A percentile compares a stretch with the other conserved stretches of the same genome.
Conservation (phyloP, 2,797 vertebrate species). For the Lerista edwardsae region DNA sequence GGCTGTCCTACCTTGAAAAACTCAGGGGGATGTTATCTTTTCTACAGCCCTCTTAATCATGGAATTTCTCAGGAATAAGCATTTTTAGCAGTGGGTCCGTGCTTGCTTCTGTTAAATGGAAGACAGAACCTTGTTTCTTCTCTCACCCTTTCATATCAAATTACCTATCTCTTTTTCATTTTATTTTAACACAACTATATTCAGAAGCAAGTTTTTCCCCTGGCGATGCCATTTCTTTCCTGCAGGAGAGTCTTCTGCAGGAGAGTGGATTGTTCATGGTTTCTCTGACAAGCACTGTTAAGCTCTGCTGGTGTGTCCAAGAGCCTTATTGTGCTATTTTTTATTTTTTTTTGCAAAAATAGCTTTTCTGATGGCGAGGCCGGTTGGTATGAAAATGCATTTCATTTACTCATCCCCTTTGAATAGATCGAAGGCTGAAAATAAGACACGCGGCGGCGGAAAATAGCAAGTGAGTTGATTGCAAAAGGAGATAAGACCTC, state of each 20-base stretch:
- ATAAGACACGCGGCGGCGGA: not conserved
- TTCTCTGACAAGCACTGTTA: not conserved
- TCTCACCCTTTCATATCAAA: not conserved
- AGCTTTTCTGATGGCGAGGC: conserved; percentile 13
- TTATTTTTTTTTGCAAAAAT: not conserved
- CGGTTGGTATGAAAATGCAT: not conserved
- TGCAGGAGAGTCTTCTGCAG: not conserved
- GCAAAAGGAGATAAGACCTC: not conserved
- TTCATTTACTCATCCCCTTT: conserved; percentile 13
- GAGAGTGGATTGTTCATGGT: not conserved
- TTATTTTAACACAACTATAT: not conserved
- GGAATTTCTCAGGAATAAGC: not conserved
- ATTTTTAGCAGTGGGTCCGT: not conserved
- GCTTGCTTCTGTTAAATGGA: not conserved
- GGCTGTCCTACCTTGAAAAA: not conserved
- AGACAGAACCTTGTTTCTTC: not conserved
- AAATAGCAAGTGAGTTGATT: not conserved
- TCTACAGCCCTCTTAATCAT: not conserved
- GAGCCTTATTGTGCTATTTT: not conserved
- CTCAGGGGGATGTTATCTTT: not conserved
- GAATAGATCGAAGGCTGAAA: not conserved
- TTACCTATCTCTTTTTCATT: not conserved
- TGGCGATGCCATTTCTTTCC: not conserved
- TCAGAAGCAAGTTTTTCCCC: not conserved
- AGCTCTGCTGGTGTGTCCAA: not conserved